phyloP scores from a whole-genome alignment of 2,113 vertebrate species.

The Pterophyllum scalare region DNA sequence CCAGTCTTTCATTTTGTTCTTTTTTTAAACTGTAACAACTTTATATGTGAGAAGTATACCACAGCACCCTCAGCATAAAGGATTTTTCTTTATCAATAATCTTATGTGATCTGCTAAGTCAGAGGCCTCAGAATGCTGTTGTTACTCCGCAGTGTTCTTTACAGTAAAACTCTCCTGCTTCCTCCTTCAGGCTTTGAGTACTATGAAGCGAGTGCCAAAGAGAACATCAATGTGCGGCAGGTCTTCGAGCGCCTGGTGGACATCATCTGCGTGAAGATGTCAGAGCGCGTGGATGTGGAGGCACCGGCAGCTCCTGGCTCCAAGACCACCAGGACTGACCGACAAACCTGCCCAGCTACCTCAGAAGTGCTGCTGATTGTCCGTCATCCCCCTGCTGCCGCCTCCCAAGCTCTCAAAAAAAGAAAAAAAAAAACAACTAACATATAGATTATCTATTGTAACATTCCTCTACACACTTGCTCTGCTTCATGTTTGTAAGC shows the following conservation, averaged over 20 bases:
- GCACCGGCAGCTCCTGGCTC: constrained; percentile 81
- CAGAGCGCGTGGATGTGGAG: constrained; percentile 91
- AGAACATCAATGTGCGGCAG: constrained; percentile 97
- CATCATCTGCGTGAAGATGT: constrained; percentile 99
- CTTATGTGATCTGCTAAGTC: background rate
- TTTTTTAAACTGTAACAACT: too few species aligned
- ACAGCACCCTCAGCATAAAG: background rate
- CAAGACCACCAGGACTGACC: constrained; percentile 88
- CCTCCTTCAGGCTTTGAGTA: constrained; percentile 91
- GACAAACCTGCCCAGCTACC: constrained; percentile 89
- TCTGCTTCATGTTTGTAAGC: constrained; percentile 56
- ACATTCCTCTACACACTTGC: constrained; percentile 37
- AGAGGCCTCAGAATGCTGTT: background rate
- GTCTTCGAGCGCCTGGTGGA: constrained; percentile 96
- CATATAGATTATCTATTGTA: constrained; percentile 2
- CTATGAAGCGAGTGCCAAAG: constrained; percentile 97
- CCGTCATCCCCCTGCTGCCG: background rate
- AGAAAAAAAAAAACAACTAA: constrained; percentile 27
- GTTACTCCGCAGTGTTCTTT: background rate
- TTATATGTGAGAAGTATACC: too few species aligned
- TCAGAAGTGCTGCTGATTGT: constrained; percentile 93
- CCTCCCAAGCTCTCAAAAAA: background rate
- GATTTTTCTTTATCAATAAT: background rate
- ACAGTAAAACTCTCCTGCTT: background rate
- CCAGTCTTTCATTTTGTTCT: too few species aligned